Evolutionary conservation across 2,888 invertebrate species (phyloP).

Genomic region (Xylota sylvarum): DNA sequence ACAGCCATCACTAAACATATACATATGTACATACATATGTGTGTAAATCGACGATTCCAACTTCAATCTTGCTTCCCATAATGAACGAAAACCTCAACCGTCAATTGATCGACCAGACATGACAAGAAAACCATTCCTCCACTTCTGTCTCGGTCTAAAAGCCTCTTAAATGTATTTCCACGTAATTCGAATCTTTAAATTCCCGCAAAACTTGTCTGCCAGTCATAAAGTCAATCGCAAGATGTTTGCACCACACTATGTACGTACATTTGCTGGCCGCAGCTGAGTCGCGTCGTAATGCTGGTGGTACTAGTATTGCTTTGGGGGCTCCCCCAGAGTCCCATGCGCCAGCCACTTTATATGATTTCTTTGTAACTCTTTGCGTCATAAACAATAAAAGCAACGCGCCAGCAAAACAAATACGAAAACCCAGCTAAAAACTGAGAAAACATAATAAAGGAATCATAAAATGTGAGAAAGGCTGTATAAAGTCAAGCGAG

Average conservation of each 20-base stretch:
- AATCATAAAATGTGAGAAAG: slow-evolving; percentile 11
- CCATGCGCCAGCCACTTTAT: slow-evolving; percentile 45
- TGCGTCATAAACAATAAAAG: slow-evolving; percentile 48
- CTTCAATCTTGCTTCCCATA: slow-evolving; percentile 30
- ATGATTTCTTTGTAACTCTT: slow-evolving; percentile 43
- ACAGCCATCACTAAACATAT: slow-evolving; percentile 6
- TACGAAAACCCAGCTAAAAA: neutral
- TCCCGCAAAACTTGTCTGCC: slow-evolving; percentile 38
- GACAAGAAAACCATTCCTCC: slow-evolving; percentile 6
- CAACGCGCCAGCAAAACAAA: slow-evolving; percentile 13
- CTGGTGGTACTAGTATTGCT: slow-evolving; percentile 13
- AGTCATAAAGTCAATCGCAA: slow-evolving; percentile 21
- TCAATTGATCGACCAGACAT: slow-evolving; percentile 48
- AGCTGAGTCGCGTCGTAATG: neutral
- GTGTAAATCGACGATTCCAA: slow-evolving; percentile 5
- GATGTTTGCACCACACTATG: slow-evolving; percentile 25
- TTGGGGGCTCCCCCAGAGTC: slow-evolving; percentile 27
- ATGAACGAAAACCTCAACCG: slow-evolving; percentile 3
- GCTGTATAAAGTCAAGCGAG: neutral
- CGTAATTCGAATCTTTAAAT: slow-evolving; percentile 28
- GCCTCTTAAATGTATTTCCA: slow-evolving; percentile 22
- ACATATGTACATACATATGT: too few species aligned
- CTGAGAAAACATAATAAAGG: slow-evolving; percentile 9
- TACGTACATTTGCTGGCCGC: too few species aligned
- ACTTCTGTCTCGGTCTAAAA: slow-evolving; percentile 8